Conservation (phyloP, 2,888 invertebrate genomes). For the Mythimna loreyi region DNA sequence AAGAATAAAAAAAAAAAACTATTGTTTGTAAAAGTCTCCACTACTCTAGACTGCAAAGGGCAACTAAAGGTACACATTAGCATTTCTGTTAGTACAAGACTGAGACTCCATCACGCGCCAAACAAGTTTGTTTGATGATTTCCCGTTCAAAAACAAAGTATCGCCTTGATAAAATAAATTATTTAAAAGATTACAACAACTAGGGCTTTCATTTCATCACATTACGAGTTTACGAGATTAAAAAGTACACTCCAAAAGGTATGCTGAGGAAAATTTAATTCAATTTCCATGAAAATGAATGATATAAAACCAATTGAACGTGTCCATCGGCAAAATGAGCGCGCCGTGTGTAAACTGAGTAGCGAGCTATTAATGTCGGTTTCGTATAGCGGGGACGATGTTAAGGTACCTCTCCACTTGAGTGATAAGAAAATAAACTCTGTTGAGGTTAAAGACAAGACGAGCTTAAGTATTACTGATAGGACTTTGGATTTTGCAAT, state of each 20-base stretch:
- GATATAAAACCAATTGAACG: constrained; percentile 64
- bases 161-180: no score
- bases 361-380: constrained; percentile 35
- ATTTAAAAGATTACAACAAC: background rate
- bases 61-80: no score
- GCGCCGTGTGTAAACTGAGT: constrained; percentile 37
- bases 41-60: no score
- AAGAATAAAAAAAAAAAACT: no score
- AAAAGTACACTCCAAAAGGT: constrained; percentile 9
- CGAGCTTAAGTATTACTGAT: no score
- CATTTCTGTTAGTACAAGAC: no score
- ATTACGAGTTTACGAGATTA: background rate
- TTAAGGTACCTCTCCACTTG: constrained; percentile 32
- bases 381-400: constrained; percentile 5
- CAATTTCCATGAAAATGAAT: constrained; percentile 60
- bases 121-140: no score
- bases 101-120: no score
- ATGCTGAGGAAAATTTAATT: constrained; percentile 50
- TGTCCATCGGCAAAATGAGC: constrained; percentile 60
- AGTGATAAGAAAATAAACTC: background rate
- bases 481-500: no score
- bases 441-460: no score
- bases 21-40: no score
- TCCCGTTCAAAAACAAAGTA: no score
- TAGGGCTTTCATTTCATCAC: background rate